Evolutionary conservation across 2,888 invertebrate species (phyloP).

Genomic region (Pachycephus smyrnensis): DNA sequence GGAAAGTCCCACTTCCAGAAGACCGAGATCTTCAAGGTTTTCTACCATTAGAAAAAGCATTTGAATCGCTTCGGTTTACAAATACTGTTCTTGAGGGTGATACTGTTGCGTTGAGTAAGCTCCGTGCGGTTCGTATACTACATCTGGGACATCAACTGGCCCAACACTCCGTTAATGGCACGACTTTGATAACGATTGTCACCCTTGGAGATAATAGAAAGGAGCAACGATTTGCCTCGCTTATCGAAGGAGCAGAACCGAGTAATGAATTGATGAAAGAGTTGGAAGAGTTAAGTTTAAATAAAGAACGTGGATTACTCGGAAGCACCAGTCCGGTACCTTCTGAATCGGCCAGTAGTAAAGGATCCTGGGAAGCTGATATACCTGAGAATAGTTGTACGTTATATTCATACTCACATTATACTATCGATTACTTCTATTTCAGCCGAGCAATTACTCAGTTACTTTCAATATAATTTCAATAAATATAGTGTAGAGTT

Average conservation of each 20-base stretch:
- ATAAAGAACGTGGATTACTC: conserved; percentile 51
- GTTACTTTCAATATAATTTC: neutral
- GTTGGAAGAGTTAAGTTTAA: conserved; percentile 69
- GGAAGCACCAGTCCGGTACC: conserved; percentile 56
- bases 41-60: conserved; percentile 75
- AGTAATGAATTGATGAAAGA: conserved; percentile 71
- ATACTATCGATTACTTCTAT: conserved; percentile 2
- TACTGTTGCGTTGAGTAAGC: conserved; percentile 64
- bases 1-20: conserved; percentile 78
- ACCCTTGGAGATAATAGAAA: conserved; percentile 45
- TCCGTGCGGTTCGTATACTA: conserved; percentile 69
- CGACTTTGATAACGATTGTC: conserved; percentile 56
- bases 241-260: conserved; percentile 65
- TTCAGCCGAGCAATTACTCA: conserved; percentile 22
- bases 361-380: conserved; percentile 57
- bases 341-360: conserved; percentile 62
- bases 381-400: conserved; percentile 49
- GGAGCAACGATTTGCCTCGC: conserved; percentile 59
- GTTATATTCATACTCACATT: conserved; percentile 18
- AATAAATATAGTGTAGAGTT: neutral
- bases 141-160: conserved; percentile 69
- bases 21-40: conserved; percentile 86
- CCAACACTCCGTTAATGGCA: conserved; percentile 65
- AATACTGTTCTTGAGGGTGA: conserved; percentile 65
- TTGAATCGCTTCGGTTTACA: conserved; percentile 71